Percentiles rank a stretch among this genome's conserved stretches.
phyloP scores from a whole-genome alignment of 2,113 vertebrate genomes.

The Tetrax tetrax region DNA sequence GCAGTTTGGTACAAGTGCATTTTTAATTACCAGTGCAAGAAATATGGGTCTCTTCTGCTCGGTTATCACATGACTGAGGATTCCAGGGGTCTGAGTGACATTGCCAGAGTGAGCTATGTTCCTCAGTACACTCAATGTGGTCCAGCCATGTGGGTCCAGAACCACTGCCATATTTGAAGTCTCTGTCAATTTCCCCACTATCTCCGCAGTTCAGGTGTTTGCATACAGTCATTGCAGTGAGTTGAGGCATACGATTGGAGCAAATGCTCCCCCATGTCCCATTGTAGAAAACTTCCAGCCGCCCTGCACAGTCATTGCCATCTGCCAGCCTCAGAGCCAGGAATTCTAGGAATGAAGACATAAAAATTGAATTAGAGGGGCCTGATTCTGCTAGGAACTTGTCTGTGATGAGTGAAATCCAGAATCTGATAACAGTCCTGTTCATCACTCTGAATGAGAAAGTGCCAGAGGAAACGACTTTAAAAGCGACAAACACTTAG shows the following conservation, averaged over 20 bases:
- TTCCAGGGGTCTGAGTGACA: constrained; percentile 62
- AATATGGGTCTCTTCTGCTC: constrained; percentile 61
- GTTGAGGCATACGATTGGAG: constrained; percentile 44
- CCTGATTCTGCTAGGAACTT: background rate
- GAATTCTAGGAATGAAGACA: constrained; percentile 28
- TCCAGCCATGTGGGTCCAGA: constrained; percentile 52
- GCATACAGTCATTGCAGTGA: constrained; percentile 4
- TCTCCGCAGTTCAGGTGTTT: constrained; percentile 39
- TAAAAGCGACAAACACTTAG: background rate
- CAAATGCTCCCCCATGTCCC: constrained; percentile 58
- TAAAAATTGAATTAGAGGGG: background rate
- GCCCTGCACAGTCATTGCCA: background rate
- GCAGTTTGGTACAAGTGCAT: background rate
- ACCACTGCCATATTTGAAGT: constrained; percentile 8
- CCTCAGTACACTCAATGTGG: constrained; percentile 29
- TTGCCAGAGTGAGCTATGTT: constrained; percentile 32
- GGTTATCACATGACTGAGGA: constrained; percentile 23
- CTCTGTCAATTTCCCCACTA: background rate
- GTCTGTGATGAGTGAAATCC: background rate
- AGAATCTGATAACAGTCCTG: background rate
- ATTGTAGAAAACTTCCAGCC: constrained; percentile 57
- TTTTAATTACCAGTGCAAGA: constrained; percentile 49
- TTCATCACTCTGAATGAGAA: background rate
- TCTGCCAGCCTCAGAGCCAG: constrained; percentile 38
- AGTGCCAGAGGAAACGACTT: background rate